Evolutionary conservation across 1,140 invertebrate genomes (phyloP), one percentile per base, ranked within the genome.

Genomic region (Sarcophaga peregrina): DNA sequence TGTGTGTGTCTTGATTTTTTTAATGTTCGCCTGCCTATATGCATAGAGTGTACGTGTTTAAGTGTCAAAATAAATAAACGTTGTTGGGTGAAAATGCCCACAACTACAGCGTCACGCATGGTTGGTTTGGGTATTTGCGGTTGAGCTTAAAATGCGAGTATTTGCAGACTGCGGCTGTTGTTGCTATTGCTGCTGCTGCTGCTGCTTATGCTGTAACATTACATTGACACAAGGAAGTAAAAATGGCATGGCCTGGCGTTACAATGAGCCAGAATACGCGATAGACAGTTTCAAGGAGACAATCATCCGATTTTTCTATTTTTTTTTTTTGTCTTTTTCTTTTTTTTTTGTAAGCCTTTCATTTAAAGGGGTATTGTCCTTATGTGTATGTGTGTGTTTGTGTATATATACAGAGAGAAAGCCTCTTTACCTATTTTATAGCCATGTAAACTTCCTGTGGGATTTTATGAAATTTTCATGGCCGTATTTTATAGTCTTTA

Each of bases 31-130:
- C 54, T 58, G n/a, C 54, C 15, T 37, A 37, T 37, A 37, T 37
- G 25, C 25, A 37, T 37, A 37, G 25, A 37, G 25, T n/a, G n/a
- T n/a, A 58, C 54, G 54, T 58, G 54, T 58, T 58, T 58, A 58
- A 58, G 54, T 58, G 54, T 58, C 54, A 58, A 58, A 58, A 58
- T 58, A 58, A 58, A 58, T 58, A 58, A 58, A 58, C 54, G 54
- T 58, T 58, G 13, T n/a, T 58, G 15, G 25, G 54, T 58, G 13
- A 58, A n/a, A 58, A 58, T 58, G 54, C 13, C 54, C 54, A 58
- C 54, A 58, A 58, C 54, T 58, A 58, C 54, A 58, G 25, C 54
- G 7, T n/a, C 13, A 58, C 54, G 54, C 54, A 58, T 58, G 52
- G 11, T 15, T 58, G 52, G 11, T 13, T 13, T 58, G 54, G 52